Evolutionary conservation across 2,888 invertebrate species (phyloP), one percentile per base, ranked within the genome.

Genomic region (Cheilosia soror): DNA sequence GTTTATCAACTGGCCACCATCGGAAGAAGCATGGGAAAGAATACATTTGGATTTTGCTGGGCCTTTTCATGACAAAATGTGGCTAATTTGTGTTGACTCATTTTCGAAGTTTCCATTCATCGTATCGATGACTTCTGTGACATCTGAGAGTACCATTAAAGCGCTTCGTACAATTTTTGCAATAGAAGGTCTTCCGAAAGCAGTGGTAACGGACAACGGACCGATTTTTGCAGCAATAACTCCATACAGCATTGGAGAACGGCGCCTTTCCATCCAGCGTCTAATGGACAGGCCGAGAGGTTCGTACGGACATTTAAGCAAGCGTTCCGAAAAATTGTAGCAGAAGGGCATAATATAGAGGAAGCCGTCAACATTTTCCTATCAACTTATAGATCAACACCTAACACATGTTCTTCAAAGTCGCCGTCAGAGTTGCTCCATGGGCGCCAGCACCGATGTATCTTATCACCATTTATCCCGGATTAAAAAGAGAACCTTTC

Each of bases 201-300:
- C 81, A 15, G 60, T 88, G 1, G 88, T 88, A 0, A 87, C 87
- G 1, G 88, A 89, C 63, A 89, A 89, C 51, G 87, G 87, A 11
- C 62, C 87, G 20, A 65, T 5, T 88, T 88, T 86, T 87, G 87
- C 40, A 31, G 20, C 2, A 15, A 55, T 47, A 85, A 88, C 63
- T 88, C 87, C n/a, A 88, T 89, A 25, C 82, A 87, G 31, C 88
- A 89, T 69, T 49, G 84, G 15, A 86, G 83, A 42, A 87, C 87
- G 49, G 87, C 88, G 25, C 85, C 87, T 25, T 88, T 75, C 60
- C 66, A 85, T 40, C 85, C 88, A 15, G 69, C 82, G 1, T 58
- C 40, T 15, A 58, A 58, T 11, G 40, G 58, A 1, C 29, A 53
- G 1, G 58, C 58, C 5, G 88, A 88, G 80, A 66, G 87, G 37